A percentile compares a stretch with the other conserved stretches of the same genome.
Conservation (phyloP, 2,113 vertebrate species). For the Pithys albifrons region DNA sequence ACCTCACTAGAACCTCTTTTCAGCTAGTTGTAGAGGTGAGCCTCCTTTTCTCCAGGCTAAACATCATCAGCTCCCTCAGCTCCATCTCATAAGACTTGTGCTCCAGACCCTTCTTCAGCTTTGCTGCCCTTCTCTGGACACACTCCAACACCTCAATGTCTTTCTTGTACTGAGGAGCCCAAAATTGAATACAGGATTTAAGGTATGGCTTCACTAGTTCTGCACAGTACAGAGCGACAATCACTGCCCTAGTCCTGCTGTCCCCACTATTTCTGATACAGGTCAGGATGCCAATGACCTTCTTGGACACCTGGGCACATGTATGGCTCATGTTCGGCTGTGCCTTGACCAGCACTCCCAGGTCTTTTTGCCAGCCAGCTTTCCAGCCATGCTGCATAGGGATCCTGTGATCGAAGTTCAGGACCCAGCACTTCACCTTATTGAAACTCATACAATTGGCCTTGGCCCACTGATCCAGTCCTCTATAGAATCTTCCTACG, state of each 20-base stretch:
- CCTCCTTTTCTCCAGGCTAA: background rate
- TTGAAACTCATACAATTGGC: background rate
- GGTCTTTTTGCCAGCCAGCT: background rate
- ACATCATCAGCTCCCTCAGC: background rate
- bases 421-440: background rate
- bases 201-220: rapidly evolving
- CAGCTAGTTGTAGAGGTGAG: background rate
- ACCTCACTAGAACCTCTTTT: background rate
- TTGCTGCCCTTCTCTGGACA: background rate
- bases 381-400: background rate
- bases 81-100: background rate
- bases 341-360: background rate
- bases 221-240: rapidly evolving
- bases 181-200: background rate
- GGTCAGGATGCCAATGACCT: background rate
- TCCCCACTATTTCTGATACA: background rate
- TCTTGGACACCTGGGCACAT: background rate
- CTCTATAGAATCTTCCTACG: background rate
- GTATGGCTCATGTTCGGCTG: background rate
- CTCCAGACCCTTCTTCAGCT: background rate
- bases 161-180: background rate
- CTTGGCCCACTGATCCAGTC: background rate
- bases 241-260: background rate
- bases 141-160: rapidly evolving
- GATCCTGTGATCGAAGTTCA: background rate